A percentile compares a stretch with the other conserved stretches of the same genome.
These are phyloP conservation scores for Iguana delicatissima DNA, from an alignment of 2,797 vertebrate species.

Conservation along the genomic window DNA sequence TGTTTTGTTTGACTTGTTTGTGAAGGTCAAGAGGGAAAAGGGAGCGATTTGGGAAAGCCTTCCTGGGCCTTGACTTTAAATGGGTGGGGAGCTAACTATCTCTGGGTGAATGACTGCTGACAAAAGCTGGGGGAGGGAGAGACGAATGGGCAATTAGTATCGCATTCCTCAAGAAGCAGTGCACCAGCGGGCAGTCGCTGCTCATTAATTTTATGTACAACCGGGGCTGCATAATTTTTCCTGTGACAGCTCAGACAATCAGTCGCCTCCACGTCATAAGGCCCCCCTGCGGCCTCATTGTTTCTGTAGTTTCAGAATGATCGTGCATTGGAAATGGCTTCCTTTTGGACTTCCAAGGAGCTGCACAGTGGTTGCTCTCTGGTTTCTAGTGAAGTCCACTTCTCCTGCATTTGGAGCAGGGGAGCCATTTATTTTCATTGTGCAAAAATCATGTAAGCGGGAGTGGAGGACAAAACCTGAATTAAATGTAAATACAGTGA, in stretches of 20 bases:
- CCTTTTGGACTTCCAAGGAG: background rate
- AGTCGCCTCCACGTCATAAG: slow-evolving; percentile 38
- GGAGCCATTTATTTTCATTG: too few species aligned
- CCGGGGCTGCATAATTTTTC: slow-evolving; percentile 55
- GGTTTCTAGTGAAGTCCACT: background rate
- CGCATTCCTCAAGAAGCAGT: background rate
- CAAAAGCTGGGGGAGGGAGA: background rate
- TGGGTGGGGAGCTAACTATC: background rate
- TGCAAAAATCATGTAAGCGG: too few species aligned
- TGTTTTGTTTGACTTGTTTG: background rate
- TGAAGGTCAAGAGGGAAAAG: too few species aligned
- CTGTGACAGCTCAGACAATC: slow-evolving; percentile 61
- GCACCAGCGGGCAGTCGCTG: slow-evolving; percentile 30
- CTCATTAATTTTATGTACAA: slow-evolving; percentile 56
- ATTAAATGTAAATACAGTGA: too few species aligned
- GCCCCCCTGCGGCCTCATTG: slow-evolving; percentile 34
- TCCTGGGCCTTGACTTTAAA: background rate
- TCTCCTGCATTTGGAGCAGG: background rate
- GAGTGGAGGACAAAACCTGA: too few species aligned
- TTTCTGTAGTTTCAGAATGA: slow-evolving; percentile 4
- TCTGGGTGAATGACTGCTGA: background rate
- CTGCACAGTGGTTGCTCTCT: background rate
- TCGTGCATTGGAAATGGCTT: background rate
- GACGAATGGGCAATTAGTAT: background rate
- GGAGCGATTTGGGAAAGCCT: background rate